Evolutionary conservation across 2,113 vertebrate genomes (phyloP).

Genomic region (Verasper variegatus): DNA sequence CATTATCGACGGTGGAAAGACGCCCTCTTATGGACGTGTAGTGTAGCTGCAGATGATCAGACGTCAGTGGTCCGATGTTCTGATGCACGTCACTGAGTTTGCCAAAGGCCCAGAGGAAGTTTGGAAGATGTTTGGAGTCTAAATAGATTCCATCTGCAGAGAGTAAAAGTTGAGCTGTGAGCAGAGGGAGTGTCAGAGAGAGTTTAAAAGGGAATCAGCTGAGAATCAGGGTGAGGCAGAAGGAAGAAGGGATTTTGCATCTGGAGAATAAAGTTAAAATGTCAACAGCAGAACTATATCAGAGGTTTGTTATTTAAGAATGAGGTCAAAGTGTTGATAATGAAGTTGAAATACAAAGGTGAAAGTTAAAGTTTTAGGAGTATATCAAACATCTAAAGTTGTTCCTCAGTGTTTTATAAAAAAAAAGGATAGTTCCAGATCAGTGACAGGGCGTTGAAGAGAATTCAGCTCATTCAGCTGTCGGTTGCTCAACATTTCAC

Average conservation of each 20-base stretch:
- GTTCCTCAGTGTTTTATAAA: too few species aligned
- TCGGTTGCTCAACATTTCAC: too few species aligned
- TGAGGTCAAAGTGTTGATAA: too few species aligned
- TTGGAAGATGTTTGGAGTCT: background rate
- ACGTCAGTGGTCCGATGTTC: background rate
- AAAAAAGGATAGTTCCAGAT: too few species aligned
- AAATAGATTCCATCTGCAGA: constrained; percentile 10
- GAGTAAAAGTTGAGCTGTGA: background rate
- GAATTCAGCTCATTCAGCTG: too few species aligned
- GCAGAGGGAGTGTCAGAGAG: background rate
- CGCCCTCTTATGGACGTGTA: constrained; percentile 56
- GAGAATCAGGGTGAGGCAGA: background rate
- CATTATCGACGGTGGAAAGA: constrained; percentile 34
- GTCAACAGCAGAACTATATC: too few species aligned
- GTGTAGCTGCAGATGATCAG: constrained; percentile 23
- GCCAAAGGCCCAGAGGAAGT: constrained; percentile 8
- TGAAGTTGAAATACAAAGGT: too few species aligned
- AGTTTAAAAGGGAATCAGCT: background rate
- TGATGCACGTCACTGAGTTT: background rate
- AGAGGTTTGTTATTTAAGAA: too few species aligned
- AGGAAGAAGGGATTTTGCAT: background rate
- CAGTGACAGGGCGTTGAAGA: too few species aligned
- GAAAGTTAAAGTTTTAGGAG: too few species aligned
- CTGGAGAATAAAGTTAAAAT: too few species aligned
- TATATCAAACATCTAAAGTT: too few species aligned